Base-by-base conservation (phyloP, 2,888 invertebrate genomes). In the Smittia sp. region DNA sequence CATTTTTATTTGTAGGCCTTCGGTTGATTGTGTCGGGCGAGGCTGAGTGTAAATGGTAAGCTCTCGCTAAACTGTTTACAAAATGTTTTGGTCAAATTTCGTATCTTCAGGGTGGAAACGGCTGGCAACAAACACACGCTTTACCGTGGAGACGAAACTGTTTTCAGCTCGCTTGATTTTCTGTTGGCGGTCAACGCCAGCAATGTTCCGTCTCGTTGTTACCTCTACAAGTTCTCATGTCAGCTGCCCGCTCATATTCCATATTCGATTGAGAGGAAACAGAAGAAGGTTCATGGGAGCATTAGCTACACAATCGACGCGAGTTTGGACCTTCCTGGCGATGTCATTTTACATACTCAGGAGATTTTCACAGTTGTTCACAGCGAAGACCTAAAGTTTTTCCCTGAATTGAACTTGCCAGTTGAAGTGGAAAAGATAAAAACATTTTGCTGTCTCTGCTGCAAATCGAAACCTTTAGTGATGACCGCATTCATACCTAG, bases 281-380 rank as follows among this genome's bases (percentile, higher is more conserved):
- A 80, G 11, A 32, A 32, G 32, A 32, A 9, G 9, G 32, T 32
- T 32, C 32, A 32, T 9, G 87, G 87, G 0, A 82, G 83, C 74
- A 80, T 87, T 38, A 80, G 88, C 1, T 90, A 90, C 78, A 82
- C 85, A 78, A 78, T 87, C 63, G 86, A 86, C 76, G 85, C 84
- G 0, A 85, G 86, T 39, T 84, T 87, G 76, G 85, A 86, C 79
- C 81, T 86, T 62, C 84, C 86, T 0, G 3, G 32, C 32, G 86
- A 88, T 69, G 3, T 32, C 32, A 32, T 32, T 9, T 9, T 46
- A 15, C 22, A 69, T 1, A 80, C 77, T 66, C 90, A 90, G 79
- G 86, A 86, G 77, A 87, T 89, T 1, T 93, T 95, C 78, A 92
- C 91, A 41, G 89, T 95, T 4, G 85, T 92, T 41, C 88, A 90